Evolutionary conservation across 92 coral and sea anemone species (phyloP), one percentile per base, ranked within the genome.

Genomic region (Zoanthus sociatus): DNA sequence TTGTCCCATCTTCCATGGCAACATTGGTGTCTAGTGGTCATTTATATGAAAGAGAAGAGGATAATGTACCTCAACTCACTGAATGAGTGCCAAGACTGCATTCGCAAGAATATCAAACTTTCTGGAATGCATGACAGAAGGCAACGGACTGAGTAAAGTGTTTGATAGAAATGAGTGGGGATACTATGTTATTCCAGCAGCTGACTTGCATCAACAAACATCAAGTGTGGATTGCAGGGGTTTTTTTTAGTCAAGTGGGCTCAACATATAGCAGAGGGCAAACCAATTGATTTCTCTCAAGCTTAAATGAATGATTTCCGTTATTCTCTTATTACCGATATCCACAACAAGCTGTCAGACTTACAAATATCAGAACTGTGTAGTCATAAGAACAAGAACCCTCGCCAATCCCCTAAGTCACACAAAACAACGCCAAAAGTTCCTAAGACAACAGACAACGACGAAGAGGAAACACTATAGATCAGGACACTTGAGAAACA

Each of bases 11-110:
- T 78, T 84, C 47, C 94, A 91, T 61, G 89, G 92, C 12, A 90
- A 81, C 88, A 88, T 30, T 88, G 92, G 88, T 78, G 84, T 37
- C 83, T 79, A 61, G 81, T 88, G 30, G 86, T 48, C 48, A 72
- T 88, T 14, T 55, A 69, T 20, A 26, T 86, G 55, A 84, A 84
- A 71, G 87, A 88, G 70, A 91, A 78, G 81, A 88, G 79, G 58
- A 91, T 91, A 92, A 89, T 85, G 26, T 91, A 88, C 37, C 86
- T 91, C 9, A 88, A 92, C 76, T 92, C 92, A 0, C 46, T 92
- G 47, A 86, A 30, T 71, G 58, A 76, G 84, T 44, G 92, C 87
- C 18, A 68, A 66, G 79, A 84, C 66, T 46, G 78, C 89, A 46
- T 91, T 91, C 32, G 18, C 47, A 67, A 32, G 77, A 73, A 9